Base-by-base conservation (phyloP, 2,888 invertebrate genomes). In the Endomychus coccineus region DNA sequence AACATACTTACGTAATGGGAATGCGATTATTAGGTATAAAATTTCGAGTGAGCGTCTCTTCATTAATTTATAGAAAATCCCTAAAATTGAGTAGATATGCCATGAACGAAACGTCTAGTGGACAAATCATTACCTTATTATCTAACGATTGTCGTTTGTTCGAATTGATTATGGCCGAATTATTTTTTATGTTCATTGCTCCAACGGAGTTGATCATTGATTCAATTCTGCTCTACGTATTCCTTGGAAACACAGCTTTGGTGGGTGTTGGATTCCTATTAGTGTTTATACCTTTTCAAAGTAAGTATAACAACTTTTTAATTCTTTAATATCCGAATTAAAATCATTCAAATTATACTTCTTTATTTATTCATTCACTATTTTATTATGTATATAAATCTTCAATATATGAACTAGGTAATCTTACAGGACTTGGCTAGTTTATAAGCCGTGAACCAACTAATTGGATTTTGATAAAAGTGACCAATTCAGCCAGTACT, bases 111-210 rank as follows among this genome's bases (percentile, higher is more conserved):
- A 90, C 90, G 0, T 83, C 68, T 64, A 85, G 75, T 51, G 92
- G 66, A 62, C 54, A 56, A 31, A 46, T 56, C 34, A 48, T 58
- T 7, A 59, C 56, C 37, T 45, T 59, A 23, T 36, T 91, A 40
- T 86, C 89, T 0, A 90, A 87, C 33, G 91, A 92, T 63, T 86
- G 88, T 1, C 81, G 79, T 47, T 67, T 88, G 39, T 86, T 89
- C 62, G 89, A 90, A 62, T 73, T 82, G 66, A 80, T 81, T 2
- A 73, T 79, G 16, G 67, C 84, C 30, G 84, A 85, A 58, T 59
- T 86, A 10, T 81, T 86, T 57, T 87, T 83, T 55, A 63, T 89
- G 3, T 78, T 86, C 70, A 69, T 85, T 11, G 83, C 83, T 0
- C 88, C 88, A 0, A 58, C 86, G 1, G 80, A 88, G 61, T 78